Evolutionary conservation across 2,113 vertebrate species (phyloP).

Genomic region (Scatophagus argus): DNA sequence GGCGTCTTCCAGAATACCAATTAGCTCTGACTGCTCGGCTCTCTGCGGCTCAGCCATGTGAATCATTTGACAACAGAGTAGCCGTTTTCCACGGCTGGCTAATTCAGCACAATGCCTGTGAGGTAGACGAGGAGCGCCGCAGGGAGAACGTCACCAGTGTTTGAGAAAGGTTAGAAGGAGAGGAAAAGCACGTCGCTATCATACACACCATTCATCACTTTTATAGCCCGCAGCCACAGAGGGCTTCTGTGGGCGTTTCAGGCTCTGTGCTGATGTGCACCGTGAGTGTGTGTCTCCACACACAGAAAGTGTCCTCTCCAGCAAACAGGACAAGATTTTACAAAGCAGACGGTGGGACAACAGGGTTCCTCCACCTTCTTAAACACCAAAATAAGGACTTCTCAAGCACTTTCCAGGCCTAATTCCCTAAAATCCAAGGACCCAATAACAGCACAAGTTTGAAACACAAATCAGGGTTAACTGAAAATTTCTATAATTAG

Average conservation of each 20-base stretch:
- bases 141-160: conserved; percentile 60
- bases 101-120: conserved; percentile 58
- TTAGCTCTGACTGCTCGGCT: conserved; percentile 36
- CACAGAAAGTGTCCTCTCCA: neutral
- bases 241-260: neutral
- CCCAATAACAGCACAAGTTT: no score
- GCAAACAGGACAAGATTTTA: neutral
- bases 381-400: no score
- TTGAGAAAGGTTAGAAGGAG: conserved; percentile 69
- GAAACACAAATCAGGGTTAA: no score
- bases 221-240: conserved; percentile 13
- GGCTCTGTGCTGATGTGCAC: neutral
- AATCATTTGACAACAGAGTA: conserved; percentile 69
- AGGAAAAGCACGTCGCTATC: conserved; percentile 46
- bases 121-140: conserved; percentile 39
- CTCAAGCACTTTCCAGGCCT: no score
- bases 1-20: conserved; percentile 58
- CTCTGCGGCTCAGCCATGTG: conserved; percentile 44
- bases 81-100: conserved; percentile 57
- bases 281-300: neutral
- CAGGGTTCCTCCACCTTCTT: no score
- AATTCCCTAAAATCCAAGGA: no score
- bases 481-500: no score
- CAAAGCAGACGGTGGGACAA: neutral
- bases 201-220: conserved; percentile 48